Percentiles rank a stretch among this genome's conserved stretches.
Evolutionary conservation across 2,113 vertebrate species (phyloP).

Genomic region (Myrmecophaga tridactyla): DNA sequence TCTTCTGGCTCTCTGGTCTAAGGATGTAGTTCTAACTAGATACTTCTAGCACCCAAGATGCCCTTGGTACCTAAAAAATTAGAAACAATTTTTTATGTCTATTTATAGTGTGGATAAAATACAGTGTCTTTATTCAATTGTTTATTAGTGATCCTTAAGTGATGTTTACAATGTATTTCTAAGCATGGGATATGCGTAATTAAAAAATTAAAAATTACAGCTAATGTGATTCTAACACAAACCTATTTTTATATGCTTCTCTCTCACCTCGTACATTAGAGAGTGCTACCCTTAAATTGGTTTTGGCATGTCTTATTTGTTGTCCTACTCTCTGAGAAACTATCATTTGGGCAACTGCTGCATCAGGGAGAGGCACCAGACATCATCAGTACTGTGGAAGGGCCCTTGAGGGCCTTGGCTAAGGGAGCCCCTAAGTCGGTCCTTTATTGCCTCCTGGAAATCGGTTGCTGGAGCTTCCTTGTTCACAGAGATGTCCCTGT

Average conservation of each 20-base stretch:
- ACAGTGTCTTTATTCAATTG: neutral
- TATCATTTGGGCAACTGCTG: neutral
- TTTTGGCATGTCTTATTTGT: neutral
- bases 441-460: neutral
- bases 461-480: neutral
- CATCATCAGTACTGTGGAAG: neutral
- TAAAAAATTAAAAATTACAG: neutral
- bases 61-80: neutral
- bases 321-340: neutral
- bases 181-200: neutral
- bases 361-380: neutral
- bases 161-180: neutral
- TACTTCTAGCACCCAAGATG: neutral
- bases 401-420: neutral
- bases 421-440: neutral
- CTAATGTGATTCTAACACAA: neutral
- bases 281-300: neutral
- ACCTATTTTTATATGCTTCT: neutral
- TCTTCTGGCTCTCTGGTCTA: neutral
- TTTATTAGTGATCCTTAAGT: neutral
- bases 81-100: neutral
- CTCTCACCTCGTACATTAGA: neutral
- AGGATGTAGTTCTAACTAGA: neutral
- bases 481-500: neutral
- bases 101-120: neutral